Conservation (phyloP, 2,113 vertebrate species). For the Callipepla squamata region DNA sequence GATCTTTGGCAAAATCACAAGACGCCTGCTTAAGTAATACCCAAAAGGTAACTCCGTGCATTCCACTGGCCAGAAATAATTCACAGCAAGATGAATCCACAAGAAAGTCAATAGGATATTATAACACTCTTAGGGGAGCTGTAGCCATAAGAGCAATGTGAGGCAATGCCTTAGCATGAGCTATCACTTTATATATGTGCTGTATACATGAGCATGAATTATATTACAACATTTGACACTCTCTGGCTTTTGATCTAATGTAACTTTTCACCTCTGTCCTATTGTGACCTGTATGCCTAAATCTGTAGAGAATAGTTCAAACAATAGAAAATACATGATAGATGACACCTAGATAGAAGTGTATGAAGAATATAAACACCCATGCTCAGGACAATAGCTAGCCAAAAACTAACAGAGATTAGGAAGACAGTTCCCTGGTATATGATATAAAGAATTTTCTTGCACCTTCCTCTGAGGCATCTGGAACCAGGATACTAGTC, state of each 20-base stretch:
- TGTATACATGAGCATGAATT: slow-evolving; percentile 55
- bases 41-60: slow-evolving; percentile 70
- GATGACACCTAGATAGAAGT: slow-evolving; percentile 24
- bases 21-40: slow-evolving; percentile 73
- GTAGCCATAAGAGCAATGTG: slow-evolving; percentile 56
- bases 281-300: slow-evolving; percentile 55
- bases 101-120: slow-evolving; percentile 66
- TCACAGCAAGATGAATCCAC: slow-evolving; percentile 72
- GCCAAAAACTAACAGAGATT: background rate
- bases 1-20: slow-evolving; percentile 75
- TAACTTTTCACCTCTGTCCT: slow-evolving; percentile 50
- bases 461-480: background rate
- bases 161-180: slow-evolving; percentile 58
- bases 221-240: slow-evolving; percentile 36
- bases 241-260: slow-evolving; percentile 57
- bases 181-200: slow-evolving; percentile 48
- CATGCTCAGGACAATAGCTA: background rate
- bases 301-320: slow-evolving; percentile 49
- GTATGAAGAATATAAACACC: background rate
- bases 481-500: background rate
- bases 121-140: slow-evolving; percentile 71
- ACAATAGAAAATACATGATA: slow-evolving; percentile 37
- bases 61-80: slow-evolving; percentile 75
- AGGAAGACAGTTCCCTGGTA: background rate
- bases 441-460: background rate